Evolutionary conservation across 2,113 vertebrate genomes (phyloP), one percentile per base, ranked within the genome.

Genomic region (Istiophorus platypterus): DNA sequence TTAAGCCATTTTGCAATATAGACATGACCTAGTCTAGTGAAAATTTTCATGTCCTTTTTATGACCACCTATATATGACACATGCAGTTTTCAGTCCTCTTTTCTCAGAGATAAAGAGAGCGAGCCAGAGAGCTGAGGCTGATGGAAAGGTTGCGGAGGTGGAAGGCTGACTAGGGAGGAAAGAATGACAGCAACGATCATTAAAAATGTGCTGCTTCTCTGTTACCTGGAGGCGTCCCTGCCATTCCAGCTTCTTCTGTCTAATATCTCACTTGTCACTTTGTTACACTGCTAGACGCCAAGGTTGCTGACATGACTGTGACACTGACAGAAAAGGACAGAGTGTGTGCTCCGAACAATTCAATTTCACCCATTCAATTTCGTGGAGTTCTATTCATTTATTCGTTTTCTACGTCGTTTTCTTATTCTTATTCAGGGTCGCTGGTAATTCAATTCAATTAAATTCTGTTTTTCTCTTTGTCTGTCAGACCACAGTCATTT

Each of bases 211-310:
- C 90, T 89, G 86, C 87, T 90, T 83, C 89, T 81, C 93, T 72
- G 94, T 95, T 94, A 95, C 91, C 90, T 88, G 94, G 93, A 94
- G 94, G 96, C 96, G 95, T 96, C 93, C 88, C 96, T 95, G 95
- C 96, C 96, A 95, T 95, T 96, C 96, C 93, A 84, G 93, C 95
- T 95, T 96, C 96, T 97, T 96, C 96, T 95, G 95, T 96, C 95
- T 96, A 97, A 98, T 97, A 97, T 97, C 96, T 97, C 95, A 94
- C 97, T 96, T 96, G 97, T 98, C 97, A 98, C 96, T 96, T 97
- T 94, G 96, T 96, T 96, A 95, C 95, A 93, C 96, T 95, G 93
- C 94, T 95, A 96, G 96, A 96, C 95, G 95, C 95, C 94, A 96
- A 95, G 79, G 90, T 93, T 95, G 96, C 97, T 97, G 96, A 97